phyloP scores from a whole-genome alignment of 2,113 vertebrate species.

The Notarius lentiginosus region DNA sequence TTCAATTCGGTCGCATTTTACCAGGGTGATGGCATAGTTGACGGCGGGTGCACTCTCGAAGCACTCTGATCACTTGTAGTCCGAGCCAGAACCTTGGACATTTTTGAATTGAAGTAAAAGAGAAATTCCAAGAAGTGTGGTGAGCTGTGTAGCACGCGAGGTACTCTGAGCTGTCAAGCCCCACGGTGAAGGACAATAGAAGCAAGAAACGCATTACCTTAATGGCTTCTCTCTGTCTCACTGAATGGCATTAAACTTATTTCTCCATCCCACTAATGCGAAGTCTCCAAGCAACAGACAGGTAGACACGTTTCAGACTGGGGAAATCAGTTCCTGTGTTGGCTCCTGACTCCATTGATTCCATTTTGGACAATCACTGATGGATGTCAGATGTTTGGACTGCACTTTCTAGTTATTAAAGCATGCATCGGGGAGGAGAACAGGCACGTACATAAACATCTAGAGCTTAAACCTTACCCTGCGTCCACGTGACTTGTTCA shows the following conservation, averaged over 20 bases:
- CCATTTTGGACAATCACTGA: background rate
- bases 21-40: too few relatives aligned
- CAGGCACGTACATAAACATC: background rate
- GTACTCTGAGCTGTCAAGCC: background rate
- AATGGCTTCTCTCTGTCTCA: conserved; percentile 41
- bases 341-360: conserved; percentile 20
- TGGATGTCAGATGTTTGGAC: conserved; percentile 22
- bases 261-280: conserved; percentile 44
- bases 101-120: background rate
- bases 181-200: conserved; percentile 38
- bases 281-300: conserved; percentile 50
- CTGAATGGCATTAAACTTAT: conserved; percentile 61
- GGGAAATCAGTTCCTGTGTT: conserved; percentile 36
- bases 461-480: background rate
- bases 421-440: background rate
- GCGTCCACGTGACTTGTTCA: background rate
- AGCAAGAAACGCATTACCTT: conserved; percentile 56
- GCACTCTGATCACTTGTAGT: background rate
- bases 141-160: background rate
- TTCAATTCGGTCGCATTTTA: too few relatives aligned
- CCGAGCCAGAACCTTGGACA: too few relatives aligned
- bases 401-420: conserved; percentile 4
- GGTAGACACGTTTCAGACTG: conserved; percentile 47
- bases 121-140: background rate
- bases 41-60: too few relatives aligned